Conservation (phyloP, 2,113 vertebrate species). For the Leucosticte australis region DNA sequence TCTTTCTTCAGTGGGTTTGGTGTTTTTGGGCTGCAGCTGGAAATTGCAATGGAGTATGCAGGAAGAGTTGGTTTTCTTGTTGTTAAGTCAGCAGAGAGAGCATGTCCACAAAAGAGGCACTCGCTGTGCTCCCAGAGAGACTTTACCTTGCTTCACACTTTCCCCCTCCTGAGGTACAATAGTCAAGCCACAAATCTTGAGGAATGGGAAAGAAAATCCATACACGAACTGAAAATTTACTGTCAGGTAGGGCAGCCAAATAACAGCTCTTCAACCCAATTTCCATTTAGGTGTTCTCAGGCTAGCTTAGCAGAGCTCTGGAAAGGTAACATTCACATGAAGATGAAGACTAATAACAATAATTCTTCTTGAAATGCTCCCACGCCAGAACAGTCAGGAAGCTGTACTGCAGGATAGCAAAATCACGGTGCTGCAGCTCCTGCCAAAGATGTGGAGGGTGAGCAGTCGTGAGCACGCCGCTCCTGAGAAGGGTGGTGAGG, state of each 20-base stretch:
- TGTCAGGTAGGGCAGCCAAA: background rate
- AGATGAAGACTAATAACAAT: background rate
- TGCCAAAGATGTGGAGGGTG: background rate
- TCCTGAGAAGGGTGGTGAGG: background rate
- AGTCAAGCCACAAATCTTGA: background rate
- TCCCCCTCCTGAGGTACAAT: background rate
- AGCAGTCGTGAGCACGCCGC: rapidly evolving
- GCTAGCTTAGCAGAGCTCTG: background rate
- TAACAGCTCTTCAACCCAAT: background rate
- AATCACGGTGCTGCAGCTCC: background rate
- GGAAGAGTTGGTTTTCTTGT: background rate
- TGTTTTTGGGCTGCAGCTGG: background rate
- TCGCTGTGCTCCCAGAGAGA: rapidly evolving
- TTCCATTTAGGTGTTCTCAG: background rate
- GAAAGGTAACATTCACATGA: background rate
- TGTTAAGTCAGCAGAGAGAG: background rate
- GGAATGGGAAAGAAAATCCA: background rate
- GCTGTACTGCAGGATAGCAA: background rate
- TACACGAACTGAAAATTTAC: background rate
- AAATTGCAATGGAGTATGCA: background rate
- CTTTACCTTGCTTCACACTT: background rate
- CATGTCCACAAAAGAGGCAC: background rate
- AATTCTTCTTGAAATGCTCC: background rate
- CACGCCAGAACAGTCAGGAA: background rate
- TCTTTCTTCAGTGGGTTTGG: background rate